Evolutionary conservation across 2,113 vertebrate genomes (phyloP).

Genomic region (Apus apus): DNA sequence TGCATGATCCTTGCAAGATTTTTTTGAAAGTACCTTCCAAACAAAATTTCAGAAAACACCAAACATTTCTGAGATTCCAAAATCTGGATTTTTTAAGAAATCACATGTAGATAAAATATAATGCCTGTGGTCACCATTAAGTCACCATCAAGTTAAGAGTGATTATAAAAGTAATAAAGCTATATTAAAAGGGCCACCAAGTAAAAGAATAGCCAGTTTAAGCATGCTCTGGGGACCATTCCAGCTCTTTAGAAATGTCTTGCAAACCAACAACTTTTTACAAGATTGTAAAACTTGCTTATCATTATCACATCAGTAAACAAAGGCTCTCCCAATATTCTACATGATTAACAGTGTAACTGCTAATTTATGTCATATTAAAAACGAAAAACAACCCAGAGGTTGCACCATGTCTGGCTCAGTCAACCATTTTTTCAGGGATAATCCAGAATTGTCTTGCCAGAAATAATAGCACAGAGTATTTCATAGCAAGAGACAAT

Average conservation of each 20-base stretch:
- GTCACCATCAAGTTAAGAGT: background rate
- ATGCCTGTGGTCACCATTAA: background rate
- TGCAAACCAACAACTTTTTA: conserved; percentile 8
- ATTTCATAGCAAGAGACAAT: background rate
- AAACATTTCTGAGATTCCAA: background rate
- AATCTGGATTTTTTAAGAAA: background rate
- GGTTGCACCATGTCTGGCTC: background rate
- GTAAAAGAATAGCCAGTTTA: background rate
- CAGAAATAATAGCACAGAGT: background rate
- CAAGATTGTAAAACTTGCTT: background rate
- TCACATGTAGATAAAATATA: background rate
- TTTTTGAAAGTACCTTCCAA: background rate
- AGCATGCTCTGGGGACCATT: background rate
- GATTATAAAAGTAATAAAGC: background rate
- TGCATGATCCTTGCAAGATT: background rate
- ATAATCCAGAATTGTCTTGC: background rate
- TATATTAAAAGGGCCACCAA: background rate
- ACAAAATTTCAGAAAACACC: background rate
- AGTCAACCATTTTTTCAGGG: background rate
- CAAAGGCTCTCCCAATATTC: background rate
- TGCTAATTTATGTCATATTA: background rate
- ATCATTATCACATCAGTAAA: background rate
- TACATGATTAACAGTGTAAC: background rate
- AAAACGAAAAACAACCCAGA: background rate
- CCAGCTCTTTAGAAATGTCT: background rate